A percentile compares a stretch with the other conserved stretches of the same genome.
Evolutionary conservation across 2,888 invertebrate genomes (phyloP).

Genomic region (Dugesia japonica): DNA sequence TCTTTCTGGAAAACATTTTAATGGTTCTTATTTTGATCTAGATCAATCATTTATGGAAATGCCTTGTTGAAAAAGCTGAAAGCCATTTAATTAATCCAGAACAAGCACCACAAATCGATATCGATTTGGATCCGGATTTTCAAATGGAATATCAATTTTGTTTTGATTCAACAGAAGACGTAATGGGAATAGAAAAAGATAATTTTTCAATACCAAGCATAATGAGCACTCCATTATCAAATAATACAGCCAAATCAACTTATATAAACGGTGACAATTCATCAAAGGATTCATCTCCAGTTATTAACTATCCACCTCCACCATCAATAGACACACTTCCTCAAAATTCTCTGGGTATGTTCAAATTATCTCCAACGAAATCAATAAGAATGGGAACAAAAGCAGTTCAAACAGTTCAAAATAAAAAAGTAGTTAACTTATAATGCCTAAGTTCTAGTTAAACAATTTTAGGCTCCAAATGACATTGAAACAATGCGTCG

Average conservation of each 20-base stretch:
- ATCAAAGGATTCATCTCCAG: neutral
- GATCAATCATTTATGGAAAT: neutral
- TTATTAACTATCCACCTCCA: neutral
- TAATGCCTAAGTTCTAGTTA: too few species aligned
- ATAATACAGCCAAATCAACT: neutral
- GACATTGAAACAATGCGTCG: neutral
- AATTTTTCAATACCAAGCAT: neutral
- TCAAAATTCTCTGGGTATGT: neutral
- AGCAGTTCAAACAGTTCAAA: neutral
- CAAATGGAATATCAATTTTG: conserved; percentile 13
- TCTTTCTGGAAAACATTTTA: too few species aligned
- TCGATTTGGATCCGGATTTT: neutral
- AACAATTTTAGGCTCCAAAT: neutral
- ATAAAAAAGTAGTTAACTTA: neutral
- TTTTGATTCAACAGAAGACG: conserved; percentile 4
- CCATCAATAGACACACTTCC: neutral
- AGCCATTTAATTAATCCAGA: neutral
- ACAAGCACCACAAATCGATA: conserved; percentile 6
- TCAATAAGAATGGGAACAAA: conserved; percentile 9
- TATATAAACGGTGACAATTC: neutral
- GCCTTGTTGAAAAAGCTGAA: neutral
- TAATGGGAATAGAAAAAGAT: neutral
- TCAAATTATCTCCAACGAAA: neutral
- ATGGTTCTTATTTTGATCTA: neutral
- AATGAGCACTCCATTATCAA: neutral